A percentile compares a stretch with the other conserved stretches of the same genome.
These are phyloP conservation scores for Apodemia duryi DNA, from an alignment of 2,888 invertebrate genomes.

Conservation along the genomic window DNA sequence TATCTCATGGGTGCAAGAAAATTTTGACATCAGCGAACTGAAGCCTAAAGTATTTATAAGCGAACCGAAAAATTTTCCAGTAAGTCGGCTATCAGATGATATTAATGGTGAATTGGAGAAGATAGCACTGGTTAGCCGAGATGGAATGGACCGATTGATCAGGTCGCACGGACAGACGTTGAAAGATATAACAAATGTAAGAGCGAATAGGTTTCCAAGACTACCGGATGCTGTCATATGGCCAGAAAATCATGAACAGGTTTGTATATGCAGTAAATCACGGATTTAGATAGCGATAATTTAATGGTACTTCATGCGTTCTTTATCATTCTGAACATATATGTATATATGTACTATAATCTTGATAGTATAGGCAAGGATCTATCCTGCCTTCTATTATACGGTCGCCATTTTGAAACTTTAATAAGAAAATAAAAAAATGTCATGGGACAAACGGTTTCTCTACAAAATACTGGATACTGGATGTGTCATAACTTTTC, in stretches of 20 bases:
- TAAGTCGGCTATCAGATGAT: conserved; percentile 80
- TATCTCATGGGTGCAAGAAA: conserved; percentile 87
- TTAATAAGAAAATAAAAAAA: too few relatives aligned
- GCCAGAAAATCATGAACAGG: conserved; percentile 92
- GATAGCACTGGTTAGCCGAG: conserved; percentile 63
- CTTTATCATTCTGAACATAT: too few relatives aligned
- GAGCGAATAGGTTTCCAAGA: conserved; percentile 86
- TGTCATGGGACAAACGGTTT: too few relatives aligned
- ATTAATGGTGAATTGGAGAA: conserved; percentile 80
- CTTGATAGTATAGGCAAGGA: too few relatives aligned
- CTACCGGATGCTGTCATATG: conserved; percentile 97
- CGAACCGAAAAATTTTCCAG: conserved; percentile 82
- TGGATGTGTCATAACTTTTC: too few relatives aligned
- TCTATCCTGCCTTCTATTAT: too few relatives aligned
- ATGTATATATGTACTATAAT: too few relatives aligned
- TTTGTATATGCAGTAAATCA: conserved; percentile 28
- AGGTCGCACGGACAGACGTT: conserved; percentile 96
- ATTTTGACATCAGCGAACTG: conserved; percentile 83
- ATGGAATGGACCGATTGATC: conserved; percentile 91
- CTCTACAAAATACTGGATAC: too few relatives aligned
- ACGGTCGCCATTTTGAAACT: too few relatives aligned
- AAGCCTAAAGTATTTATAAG: conserved; percentile 57
- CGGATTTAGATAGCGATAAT: too few relatives aligned
- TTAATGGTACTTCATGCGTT: too few relatives aligned
- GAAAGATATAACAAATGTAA: conserved; percentile 90